Evolutionary conservation across 2,797 vertebrate species (phyloP).

Genomic region (Bovichtus diacanthus): DNA sequence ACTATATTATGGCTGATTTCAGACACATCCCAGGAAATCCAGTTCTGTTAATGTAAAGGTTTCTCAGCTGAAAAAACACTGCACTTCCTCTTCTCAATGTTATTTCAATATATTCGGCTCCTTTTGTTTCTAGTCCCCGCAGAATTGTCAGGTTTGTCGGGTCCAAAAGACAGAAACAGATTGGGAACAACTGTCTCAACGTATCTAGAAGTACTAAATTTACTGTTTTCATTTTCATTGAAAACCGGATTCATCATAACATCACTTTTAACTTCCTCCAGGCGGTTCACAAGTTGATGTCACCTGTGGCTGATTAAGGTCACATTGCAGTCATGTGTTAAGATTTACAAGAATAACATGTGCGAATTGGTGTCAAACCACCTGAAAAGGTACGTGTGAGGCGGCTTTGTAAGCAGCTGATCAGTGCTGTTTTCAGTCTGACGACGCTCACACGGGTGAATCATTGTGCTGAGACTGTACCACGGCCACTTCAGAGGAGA

Average conservation of each 20-base stretch:
- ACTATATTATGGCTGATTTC: no score
- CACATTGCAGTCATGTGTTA: neutral
- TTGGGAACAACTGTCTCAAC: neutral
- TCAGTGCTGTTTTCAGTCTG: neutral
- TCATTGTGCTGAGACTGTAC: neutral
- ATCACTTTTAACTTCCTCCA: conserved; percentile 1
- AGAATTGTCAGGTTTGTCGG: neutral
- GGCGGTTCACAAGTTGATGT: conserved; percentile 27
- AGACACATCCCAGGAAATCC: no score
- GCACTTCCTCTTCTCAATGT: neutral
- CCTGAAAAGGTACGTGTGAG: conserved; percentile 17
- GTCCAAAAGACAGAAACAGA: neutral
- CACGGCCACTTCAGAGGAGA: conserved; percentile 11
- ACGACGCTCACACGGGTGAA: neutral
- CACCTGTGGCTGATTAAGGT: conserved; percentile 10
- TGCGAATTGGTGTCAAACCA: conserved; percentile 32
- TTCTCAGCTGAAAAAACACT: no score
- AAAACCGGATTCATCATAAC: no score
- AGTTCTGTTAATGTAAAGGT: no score
- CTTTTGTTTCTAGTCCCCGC: neutral
- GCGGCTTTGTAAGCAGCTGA: conserved; percentile 11
- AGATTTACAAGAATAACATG: neutral
- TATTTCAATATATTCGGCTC: no score
- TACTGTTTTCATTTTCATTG: no score
- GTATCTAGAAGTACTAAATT: neutral